These are phyloP conservation scores for Atractosteus spatula DNA, from an alignment of 2,113 vertebrate genomes.

Conservation along the genomic window DNA sequence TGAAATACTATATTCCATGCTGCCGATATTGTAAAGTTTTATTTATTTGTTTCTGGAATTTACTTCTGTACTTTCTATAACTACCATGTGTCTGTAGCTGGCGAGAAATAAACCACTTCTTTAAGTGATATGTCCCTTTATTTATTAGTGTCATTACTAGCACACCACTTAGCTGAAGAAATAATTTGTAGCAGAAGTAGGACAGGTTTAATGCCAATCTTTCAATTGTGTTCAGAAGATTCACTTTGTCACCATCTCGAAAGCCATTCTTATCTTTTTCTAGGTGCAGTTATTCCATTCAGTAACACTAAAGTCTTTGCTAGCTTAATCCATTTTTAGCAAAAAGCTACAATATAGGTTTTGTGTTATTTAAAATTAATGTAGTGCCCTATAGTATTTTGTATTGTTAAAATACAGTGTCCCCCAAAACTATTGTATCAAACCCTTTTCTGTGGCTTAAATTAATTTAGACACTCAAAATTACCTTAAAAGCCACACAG, in stretches of 20 bases:
- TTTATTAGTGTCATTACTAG: slow-evolving; percentile 18
- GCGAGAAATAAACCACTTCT: slow-evolving; percentile 16
- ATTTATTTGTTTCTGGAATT: slow-evolving; percentile 22
- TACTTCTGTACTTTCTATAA: slow-evolving; percentile 4
- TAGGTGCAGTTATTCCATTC: not conserved
- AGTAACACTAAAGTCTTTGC: no score
- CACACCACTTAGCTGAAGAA: slow-evolving; percentile 1
- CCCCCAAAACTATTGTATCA: no score
- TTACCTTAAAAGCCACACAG: no score
- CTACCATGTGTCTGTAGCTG: slow-evolving; percentile 3
- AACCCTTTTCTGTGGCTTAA: no score
- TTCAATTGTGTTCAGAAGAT: slow-evolving; percentile 15
- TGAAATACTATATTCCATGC: slow-evolving; percentile 3
- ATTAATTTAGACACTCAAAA: no score
- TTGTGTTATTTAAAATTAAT: no score
- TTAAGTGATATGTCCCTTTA: slow-evolving; percentile 17
- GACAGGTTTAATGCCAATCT: slow-evolving; percentile 19
- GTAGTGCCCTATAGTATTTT: no score
- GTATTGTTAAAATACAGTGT: no score
- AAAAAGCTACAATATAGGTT: no score
- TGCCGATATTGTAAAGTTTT: not conserved
- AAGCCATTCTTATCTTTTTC: not conserved
- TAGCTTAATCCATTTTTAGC: no score
- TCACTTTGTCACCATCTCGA: not conserved
- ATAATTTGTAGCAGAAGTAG: slow-evolving; percentile 13